Evolutionary conservation across 2,113 vertebrate genomes (phyloP).

Genomic region (Eurystomus gularis): DNA sequence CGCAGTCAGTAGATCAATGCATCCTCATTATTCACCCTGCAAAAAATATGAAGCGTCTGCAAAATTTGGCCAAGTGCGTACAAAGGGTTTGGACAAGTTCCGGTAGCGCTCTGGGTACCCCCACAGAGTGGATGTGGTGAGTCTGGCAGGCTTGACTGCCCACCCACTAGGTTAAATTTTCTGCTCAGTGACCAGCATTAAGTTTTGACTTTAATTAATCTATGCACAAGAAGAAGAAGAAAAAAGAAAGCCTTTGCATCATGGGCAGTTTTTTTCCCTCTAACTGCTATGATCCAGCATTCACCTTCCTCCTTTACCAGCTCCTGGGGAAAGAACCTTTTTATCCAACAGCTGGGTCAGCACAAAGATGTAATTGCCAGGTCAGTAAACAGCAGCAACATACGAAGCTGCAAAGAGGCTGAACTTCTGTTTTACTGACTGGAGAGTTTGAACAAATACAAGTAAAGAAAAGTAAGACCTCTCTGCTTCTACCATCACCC

Average conservation of each 20-base stretch:
- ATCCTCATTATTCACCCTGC: neutral
- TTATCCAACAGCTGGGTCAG: neutral
- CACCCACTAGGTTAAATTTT: neutral
- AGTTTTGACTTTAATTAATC: conserved; percentile 25
- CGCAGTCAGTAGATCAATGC: neutral
- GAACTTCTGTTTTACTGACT: neutral
- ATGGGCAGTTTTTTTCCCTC: neutral
- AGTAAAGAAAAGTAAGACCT: neutral
- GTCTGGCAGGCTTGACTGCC: neutral
- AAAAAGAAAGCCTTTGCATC: neutral
- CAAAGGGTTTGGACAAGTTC: neutral
- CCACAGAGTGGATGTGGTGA: neutral
- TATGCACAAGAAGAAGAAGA: neutral
- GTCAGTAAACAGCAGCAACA: neutral
- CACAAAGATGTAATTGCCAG: neutral
- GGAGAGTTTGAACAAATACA: neutral
- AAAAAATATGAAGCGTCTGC: neutral
- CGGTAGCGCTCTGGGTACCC: neutral
- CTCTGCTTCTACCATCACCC: neutral
- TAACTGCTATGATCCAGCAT: neutral
- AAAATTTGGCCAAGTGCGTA: neutral
- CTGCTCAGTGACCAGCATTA: neutral
- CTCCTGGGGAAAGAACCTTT: neutral
- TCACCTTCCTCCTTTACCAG: neutral
- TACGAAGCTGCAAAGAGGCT: neutral